A percentile compares a stretch with the other conserved stretches of the same genome.
Conservation (phyloP, 2,888 invertebrate species). For the Drosophila diplacantha region DNA sequence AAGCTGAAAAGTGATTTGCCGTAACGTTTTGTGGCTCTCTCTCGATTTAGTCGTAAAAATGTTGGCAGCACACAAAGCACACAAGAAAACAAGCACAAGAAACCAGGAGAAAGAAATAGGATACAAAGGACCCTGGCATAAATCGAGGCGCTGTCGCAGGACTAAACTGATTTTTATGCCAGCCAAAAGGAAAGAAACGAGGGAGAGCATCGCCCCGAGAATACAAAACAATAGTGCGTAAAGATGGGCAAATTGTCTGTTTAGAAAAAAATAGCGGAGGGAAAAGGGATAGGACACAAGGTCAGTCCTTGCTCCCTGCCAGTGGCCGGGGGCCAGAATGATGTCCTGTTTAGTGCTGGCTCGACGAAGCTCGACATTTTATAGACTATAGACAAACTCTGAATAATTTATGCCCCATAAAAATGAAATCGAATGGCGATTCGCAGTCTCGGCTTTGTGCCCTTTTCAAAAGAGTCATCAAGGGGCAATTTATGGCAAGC, state of each 20-base stretch:
- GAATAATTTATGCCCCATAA: slow-evolving; percentile 69
- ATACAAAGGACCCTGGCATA: slow-evolving; percentile 50
- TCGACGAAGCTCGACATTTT: slow-evolving; percentile 66
- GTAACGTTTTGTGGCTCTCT: slow-evolving; percentile 57
- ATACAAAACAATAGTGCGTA: slow-evolving; percentile 63
- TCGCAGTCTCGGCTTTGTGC: slow-evolving; percentile 35
- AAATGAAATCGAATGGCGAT: slow-evolving; percentile 69
- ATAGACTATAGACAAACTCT: slow-evolving; percentile 67
- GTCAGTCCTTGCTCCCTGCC: slow-evolving; percentile 50
- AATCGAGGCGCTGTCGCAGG: slow-evolving; percentile 56
- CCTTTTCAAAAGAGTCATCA: slow-evolving; percentile 65
- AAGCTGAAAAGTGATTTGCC: slow-evolving; percentile 64
- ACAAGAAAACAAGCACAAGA: slow-evolving; percentile 6
- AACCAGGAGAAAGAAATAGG: slow-evolving; percentile 5
- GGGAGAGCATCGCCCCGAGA: slow-evolving; percentile 17
- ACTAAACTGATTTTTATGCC: slow-evolving; percentile 67
- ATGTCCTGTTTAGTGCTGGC: slow-evolving; percentile 39
- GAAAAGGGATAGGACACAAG: slow-evolving; percentile 64
- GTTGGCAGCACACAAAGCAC: slow-evolving; percentile 46
- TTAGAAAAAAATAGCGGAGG: slow-evolving; percentile 36
- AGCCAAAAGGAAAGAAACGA: slow-evolving; percentile 3
- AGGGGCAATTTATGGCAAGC: slow-evolving; percentile 63
- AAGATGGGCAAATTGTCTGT: slow-evolving; percentile 64
- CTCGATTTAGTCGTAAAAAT: slow-evolving; percentile 62
- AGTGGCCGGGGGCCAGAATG: slow-evolving; percentile 15